phyloP scores from a whole-genome alignment of 2,113 vertebrate genomes.

The Hymenochirus boettgeri region DNA sequence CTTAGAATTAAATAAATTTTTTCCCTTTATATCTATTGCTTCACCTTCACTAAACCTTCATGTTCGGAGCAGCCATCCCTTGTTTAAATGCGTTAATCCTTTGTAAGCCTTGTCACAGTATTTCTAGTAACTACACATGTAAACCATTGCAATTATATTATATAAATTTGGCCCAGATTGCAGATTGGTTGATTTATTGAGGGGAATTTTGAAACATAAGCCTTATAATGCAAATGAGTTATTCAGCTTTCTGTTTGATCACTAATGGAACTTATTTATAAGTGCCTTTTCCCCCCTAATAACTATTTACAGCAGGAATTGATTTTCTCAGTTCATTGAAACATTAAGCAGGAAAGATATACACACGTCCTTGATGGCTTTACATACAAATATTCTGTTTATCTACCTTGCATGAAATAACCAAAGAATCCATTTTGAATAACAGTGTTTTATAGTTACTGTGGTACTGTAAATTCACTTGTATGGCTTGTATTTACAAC shows the following conservation, averaged over 20 bases:
- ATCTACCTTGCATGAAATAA: conserved; percentile 38
- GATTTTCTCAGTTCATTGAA: conserved; percentile 54
- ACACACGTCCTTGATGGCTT: conserved; percentile 26
- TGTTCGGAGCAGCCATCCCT: not conserved
- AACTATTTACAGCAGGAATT: conserved; percentile 57
- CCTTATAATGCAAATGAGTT: conserved; percentile 49
- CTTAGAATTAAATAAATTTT: not conserved
- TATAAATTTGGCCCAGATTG: conserved; percentile 37
- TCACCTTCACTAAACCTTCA: conserved; percentile 31
- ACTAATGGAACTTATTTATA: conserved; percentile 56
- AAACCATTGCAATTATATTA: conserved; percentile 40
- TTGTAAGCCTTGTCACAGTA: conserved; percentile 23
- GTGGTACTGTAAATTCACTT: conserved; percentile 41
- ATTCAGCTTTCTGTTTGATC: conserved; percentile 46
- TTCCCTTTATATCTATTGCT: not conserved
- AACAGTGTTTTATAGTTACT: conserved; percentile 43
- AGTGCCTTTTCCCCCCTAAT: conserved; percentile 53
- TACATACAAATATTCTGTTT: conserved; percentile 44
- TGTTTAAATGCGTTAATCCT: conserved; percentile 16
- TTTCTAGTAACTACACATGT: not conserved
- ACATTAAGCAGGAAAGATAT: conserved; percentile 46
- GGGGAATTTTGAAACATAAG: conserved; percentile 45
- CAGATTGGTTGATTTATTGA: conserved; percentile 35
- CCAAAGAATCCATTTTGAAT: conserved; percentile 40
- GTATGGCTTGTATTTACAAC: conserved; percentile 41